Evolutionary conservation across 92 coral and sea anemone species (phyloP), one percentile per base, ranked within the genome.

Genomic region (Porites lobata): DNA sequence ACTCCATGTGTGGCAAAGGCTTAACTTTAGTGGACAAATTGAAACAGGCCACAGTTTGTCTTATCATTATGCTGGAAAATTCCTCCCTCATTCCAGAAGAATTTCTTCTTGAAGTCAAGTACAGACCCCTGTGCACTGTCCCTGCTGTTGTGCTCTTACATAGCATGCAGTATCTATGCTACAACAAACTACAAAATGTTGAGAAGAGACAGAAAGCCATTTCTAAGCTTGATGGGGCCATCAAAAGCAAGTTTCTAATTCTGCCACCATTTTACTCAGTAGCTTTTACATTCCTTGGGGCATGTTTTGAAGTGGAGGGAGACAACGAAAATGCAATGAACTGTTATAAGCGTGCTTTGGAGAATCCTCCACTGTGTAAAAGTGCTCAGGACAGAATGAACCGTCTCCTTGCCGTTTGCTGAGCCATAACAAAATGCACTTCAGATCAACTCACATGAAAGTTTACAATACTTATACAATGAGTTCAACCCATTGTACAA

Each of bases 11-110:
- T 53, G 78, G 78, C 17, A 57, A 74, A 74, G 78, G 78, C 21
- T 56, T 74, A n/a, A 52, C 62, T 1, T 12, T 74, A 24, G 7
- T 15, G 7, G 9, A 52, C 1, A 74, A 74, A 56, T n/a, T 57
- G 78, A 5, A 56, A 19, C 18, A 52, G 0, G 47, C 78, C 18
- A 9, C 53, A 3, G 78, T 74, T 2, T 3, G 20, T 22, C 18
- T 0, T 1, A 9, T 19, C 7, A 6, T 74, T 2, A 11, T 52
- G 15, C 78, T 74, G 54, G 78, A 74, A 6, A 22, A 82, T 11
- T 82, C 86, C 43, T 56, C 86, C 0, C 76, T 69, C 29, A 57
- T 82, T 57, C 86, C 86, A 82, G 86, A 82, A 11, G 53, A 56
- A 1, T 82, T 82, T 53, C 66, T 68, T 50, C 26, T 4, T 68